Conservation (phyloP, 2,797 vertebrate genomes). For the Lacerta viridis region DNA sequence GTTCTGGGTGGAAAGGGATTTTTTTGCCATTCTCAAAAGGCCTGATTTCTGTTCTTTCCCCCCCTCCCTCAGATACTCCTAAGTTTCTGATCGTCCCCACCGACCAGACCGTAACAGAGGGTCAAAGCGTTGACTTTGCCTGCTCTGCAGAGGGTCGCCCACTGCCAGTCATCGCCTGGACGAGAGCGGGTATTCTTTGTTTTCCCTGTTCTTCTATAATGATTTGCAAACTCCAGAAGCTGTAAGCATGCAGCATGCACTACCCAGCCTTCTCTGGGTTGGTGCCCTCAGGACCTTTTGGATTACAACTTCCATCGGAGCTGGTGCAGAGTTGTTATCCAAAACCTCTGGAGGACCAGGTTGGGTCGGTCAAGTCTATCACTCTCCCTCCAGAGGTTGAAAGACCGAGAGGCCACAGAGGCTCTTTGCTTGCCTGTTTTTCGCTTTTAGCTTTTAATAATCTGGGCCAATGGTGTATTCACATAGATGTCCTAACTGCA, state of each 20-base stretch:
- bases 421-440: background rate
- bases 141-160: conserved; percentile 79
- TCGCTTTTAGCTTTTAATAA: no score
- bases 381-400: background rate
- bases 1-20: background rate
- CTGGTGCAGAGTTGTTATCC: background rate
- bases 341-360: no score
- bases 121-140: conserved; percentile 75
- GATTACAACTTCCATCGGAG: background rate
- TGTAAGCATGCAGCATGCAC: no score
- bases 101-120: conserved; percentile 77
- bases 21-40: background rate
- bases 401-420: no score
- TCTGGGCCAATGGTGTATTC: background rate
- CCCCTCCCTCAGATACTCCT: conserved; percentile 69
- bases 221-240: background rate
- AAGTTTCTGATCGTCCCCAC: conserved; percentile 72
- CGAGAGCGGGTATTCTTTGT: conserved; percentile 74
- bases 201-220: background rate
- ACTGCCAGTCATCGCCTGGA: conserved; percentile 77
- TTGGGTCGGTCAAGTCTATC: no score
- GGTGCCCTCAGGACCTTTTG: background rate
- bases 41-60: background rate
- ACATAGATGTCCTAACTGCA: background rate
- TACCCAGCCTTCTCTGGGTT: no score